These are phyloP conservation scores for Ophraella communa DNA, from an alignment of 2,888 invertebrate species.

Conservation along the genomic window DNA sequence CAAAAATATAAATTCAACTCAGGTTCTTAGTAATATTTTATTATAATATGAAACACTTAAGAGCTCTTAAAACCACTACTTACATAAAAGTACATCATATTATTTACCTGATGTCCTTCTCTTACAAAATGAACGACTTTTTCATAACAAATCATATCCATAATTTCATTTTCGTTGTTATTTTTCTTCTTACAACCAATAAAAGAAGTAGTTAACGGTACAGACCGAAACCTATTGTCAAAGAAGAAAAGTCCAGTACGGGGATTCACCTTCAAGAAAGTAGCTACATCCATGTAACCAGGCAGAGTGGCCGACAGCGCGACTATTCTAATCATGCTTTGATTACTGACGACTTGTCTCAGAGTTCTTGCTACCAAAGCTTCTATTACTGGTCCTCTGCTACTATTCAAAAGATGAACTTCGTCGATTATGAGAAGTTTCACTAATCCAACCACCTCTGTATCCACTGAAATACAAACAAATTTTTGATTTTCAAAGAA, in stretches of 20 bases:
- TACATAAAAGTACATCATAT: background rate
- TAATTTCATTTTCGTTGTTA: slow-evolving; percentile 67
- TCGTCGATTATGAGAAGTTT: slow-evolving; percentile 96
- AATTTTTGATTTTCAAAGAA: too few species aligned
- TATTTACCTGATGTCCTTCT: slow-evolving; percentile 83
- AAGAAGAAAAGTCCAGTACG: slow-evolving; percentile 92
- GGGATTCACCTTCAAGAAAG: slow-evolving; percentile 92
- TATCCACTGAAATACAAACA: slow-evolving; percentile 78
- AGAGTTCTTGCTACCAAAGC: slow-evolving; percentile 95
- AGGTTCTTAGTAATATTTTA: too few species aligned
- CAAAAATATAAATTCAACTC: too few species aligned
- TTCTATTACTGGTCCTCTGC: slow-evolving; percentile 96
- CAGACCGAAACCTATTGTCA: slow-evolving; percentile 86
- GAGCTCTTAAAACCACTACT: too few species aligned
- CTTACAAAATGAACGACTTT: slow-evolving; percentile 83
- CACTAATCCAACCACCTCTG: slow-evolving; percentile 87
- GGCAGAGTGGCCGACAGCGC: slow-evolving; percentile 97
- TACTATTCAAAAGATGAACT: slow-evolving; percentile 95
- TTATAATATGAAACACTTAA: too few species aligned
- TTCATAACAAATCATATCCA: slow-evolving; percentile 93
- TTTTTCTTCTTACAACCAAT: slow-evolving; percentile 62
- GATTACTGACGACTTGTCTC: slow-evolving; percentile 88
- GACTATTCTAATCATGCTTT: slow-evolving; percentile 95
- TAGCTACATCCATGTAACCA: slow-evolving; percentile 95
- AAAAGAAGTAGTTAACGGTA: slow-evolving; percentile 91